A percentile compares a stretch with the other conserved stretches of the same genome.
Conservation (phyloP, 1,140 invertebrate genomes). For the Hylyphantes graminicola region DNA sequence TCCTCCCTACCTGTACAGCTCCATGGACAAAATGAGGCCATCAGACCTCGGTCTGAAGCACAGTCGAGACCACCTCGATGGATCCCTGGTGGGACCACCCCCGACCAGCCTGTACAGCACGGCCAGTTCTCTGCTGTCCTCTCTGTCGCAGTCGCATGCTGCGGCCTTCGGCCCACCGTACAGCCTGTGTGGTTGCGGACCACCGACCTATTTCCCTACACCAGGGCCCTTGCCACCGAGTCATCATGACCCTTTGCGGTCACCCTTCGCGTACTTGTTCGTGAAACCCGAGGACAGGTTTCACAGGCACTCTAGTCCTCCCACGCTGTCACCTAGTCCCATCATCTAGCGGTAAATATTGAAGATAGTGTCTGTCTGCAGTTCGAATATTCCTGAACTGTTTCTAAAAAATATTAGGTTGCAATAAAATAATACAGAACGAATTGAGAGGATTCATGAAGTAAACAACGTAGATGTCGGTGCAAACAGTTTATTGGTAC, state of each 20-base stretch:
- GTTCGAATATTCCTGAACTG: too few species aligned
- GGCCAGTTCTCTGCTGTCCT: conserved; percentile 50
- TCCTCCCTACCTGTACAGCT: conserved; percentile 44
- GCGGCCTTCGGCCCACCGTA: conserved; percentile 55
- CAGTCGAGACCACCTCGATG: conserved; percentile 17
- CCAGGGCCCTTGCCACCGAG: conserved; percentile 31
- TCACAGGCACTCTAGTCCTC: conserved; percentile 56
- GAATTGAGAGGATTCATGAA: too few species aligned
- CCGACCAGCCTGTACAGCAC: conserved; percentile 50
- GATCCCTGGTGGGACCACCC: conserved; percentile 15
- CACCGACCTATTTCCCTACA: conserved; percentile 50
- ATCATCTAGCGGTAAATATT: conserved; percentile 55
- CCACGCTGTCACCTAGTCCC: conserved; percentile 48
- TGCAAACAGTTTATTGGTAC: too few species aligned
- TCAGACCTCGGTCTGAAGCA: conserved; percentile 36
- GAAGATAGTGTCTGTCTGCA: conserved; percentile 11
- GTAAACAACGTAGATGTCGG: too few species aligned
- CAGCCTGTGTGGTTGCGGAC: conserved; percentile 46
- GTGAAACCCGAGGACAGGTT: conserved; percentile 60
- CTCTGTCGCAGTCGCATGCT: conserved; percentile 52
- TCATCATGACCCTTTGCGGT: conserved; percentile 36
- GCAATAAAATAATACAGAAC: too few species aligned
- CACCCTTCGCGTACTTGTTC: conserved; percentile 58
- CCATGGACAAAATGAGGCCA: conserved; percentile 45
- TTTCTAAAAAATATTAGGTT: too few species aligned